Conservation (phyloP, 2,113 vertebrate species). For the Sitta europaea region DNA sequence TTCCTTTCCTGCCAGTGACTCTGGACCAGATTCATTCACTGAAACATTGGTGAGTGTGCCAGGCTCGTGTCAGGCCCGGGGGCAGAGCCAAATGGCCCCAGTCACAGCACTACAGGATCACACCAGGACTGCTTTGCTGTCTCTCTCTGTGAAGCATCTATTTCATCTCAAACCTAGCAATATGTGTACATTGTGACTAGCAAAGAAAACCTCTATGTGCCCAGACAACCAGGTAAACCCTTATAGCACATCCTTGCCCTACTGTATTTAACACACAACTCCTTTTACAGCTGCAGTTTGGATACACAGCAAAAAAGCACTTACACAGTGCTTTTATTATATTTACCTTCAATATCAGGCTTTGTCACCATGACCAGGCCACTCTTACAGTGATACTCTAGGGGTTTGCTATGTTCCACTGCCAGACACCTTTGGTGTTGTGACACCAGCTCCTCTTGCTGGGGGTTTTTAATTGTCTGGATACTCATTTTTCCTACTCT, state of each 20-base stretch:
- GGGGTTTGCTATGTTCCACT: accelerated
- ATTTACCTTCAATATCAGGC: neutral
- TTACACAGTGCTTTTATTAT: neutral
- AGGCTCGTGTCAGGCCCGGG: neutral
- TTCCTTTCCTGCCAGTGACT: neutral
- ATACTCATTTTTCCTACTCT: neutral
- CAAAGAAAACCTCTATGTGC: neutral
- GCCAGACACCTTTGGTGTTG: neutral
- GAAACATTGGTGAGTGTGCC: accelerated
- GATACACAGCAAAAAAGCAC: neutral
- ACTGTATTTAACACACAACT: neutral
- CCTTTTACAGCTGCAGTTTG: neutral
- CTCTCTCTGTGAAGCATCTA: neutral
- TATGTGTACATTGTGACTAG: neutral
- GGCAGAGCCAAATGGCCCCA: neutral
- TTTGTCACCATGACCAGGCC: neutral
- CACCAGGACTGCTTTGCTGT: neutral
- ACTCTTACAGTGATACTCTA: accelerated
- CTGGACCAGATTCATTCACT: neutral
- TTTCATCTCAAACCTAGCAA: neutral
- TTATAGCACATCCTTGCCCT: neutral
- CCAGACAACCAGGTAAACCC: neutral
- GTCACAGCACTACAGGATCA: accelerated
- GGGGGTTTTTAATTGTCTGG: neutral
- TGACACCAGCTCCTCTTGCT: neutral